Conservation (phyloP, 2,797 vertebrate species). For the Thunnus albacares region DNA sequence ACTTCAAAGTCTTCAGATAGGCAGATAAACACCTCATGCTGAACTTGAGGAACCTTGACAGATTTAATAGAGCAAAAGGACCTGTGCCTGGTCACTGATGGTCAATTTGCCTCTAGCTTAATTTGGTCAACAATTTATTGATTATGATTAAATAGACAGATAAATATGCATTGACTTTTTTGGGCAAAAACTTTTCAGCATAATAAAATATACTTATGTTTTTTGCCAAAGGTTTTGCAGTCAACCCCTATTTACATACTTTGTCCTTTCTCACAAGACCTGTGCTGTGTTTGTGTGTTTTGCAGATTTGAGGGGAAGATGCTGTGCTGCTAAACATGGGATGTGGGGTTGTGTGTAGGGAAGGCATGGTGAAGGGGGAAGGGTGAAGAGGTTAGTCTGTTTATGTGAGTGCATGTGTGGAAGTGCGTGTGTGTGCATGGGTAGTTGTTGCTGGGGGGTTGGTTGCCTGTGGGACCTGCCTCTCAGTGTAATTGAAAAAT, state of each 20-base stretch:
- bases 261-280: slow-evolving; percentile 41
- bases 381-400: slow-evolving; percentile 73
- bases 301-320: slow-evolving; percentile 58
- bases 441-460: slow-evolving; percentile 69
- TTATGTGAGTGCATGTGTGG: slow-evolving; percentile 67
- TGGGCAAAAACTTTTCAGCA: slow-evolving; percentile 15
- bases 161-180: slow-evolving; percentile 14
- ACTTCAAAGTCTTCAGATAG: slow-evolving; percentile 77
- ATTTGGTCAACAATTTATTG: slow-evolving; percentile 47
- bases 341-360: slow-evolving; percentile 41
- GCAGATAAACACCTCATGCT: slow-evolving; percentile 71
- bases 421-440: slow-evolving; percentile 41
- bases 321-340: slow-evolving; percentile 53
- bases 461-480: slow-evolving; percentile 82
- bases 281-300: slow-evolving; percentile 53
- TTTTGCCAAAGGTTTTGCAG: slow-evolving; percentile 28
- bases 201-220: slow-evolving; percentile 16
- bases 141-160: slow-evolving; percentile 29
- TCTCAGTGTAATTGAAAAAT: slow-evolving; percentile 92
- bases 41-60: slow-evolving; percentile 74
- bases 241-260: slow-evolving; percentile 40
- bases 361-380: slow-evolving; percentile 51
- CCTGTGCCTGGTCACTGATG: slow-evolving; percentile 36
- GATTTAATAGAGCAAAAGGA: slow-evolving; percentile 55
- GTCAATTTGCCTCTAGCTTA: slow-evolving; percentile 43